phyloP scores from a whole-genome alignment of 2,113 vertebrate genomes.

The Ascaphus truei region DNA sequence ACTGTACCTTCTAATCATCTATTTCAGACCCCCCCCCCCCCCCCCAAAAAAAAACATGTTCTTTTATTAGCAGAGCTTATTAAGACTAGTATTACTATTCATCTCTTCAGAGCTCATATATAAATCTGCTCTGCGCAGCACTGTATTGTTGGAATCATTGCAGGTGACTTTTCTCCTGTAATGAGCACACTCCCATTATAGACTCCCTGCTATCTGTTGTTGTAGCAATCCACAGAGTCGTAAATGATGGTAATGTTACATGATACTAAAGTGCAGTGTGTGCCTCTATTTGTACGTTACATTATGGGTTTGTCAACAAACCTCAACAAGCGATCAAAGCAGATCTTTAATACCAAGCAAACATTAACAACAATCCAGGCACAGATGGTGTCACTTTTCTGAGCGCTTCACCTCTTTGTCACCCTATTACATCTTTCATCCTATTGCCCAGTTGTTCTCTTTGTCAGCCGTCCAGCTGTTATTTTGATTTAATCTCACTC shows the following conservation, averaged over 20 bases:
- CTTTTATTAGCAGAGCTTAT: conserved; percentile 19
- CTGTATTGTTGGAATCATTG: background rate
- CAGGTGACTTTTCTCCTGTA: background rate
- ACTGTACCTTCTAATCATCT: conserved; percentile 6
- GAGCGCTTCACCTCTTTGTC: conserved; percentile 20
- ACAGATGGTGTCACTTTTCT: conserved; percentile 33
- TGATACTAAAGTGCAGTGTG: too few species aligned
- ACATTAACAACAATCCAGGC: background rate
- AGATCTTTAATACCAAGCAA: background rate
- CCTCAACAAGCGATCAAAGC: conserved; percentile 3
- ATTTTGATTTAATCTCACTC: conserved; percentile 23
- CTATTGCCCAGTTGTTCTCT: background rate
- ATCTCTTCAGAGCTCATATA: conserved; percentile 16
- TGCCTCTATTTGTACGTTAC: background rate
- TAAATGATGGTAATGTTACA: too few species aligned
- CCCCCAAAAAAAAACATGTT: too few species aligned
- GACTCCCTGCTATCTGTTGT: conserved; percentile 1
- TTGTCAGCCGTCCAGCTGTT: conserved; percentile 26
- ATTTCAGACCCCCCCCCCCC: conserved; percentile 17
- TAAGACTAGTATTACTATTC: conserved; percentile 12
- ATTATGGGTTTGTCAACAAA: conserved; percentile 11
- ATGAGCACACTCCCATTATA: conserved; percentile 12
- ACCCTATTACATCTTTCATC: conserved; percentile 29
- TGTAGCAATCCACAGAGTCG: background rate
- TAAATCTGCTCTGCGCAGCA: conserved; percentile 5